Percentiles rank a stretch among this genome's conserved stretches.
phyloP scores from a whole-genome alignment of 2,113 vertebrate genomes.

The Bagarius yarrelli region DNA sequence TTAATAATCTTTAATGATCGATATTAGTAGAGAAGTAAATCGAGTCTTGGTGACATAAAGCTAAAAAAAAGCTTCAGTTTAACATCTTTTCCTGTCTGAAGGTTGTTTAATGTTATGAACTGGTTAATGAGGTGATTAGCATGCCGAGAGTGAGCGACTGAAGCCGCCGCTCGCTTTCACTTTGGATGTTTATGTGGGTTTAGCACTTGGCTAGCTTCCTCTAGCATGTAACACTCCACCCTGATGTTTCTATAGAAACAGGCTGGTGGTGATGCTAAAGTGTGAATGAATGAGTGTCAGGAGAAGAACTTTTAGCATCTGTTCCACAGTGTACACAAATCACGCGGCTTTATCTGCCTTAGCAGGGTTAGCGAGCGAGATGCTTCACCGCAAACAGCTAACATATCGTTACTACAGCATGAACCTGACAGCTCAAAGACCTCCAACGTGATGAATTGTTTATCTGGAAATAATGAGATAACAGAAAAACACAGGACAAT shows the following conservation, averaged over 20 bases:
- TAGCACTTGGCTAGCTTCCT: not conserved
- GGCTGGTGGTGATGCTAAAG: conserved; percentile 23
- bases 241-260: conserved; percentile 52
- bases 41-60: no score
- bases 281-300: conserved; percentile 18
- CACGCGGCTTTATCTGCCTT: not conserved
- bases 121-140: conserved; percentile 48
- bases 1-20: no score
- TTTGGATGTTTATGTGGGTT: conserved; percentile 17
- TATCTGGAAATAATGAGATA: no score
- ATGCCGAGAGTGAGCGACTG: conserved; percentile 30
- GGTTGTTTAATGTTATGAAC: conserved; percentile 49
- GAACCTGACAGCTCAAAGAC: no score
- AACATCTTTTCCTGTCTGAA: conserved; percentile 26
- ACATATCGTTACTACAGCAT: not conserved
- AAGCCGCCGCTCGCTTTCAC: not conserved
- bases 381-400: not conserved
- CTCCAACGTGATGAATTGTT: no score
- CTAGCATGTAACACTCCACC: conserved; percentile 14
- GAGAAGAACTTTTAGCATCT: conserved; percentile 36
- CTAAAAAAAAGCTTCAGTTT: no score
- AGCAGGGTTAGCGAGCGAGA: not conserved
- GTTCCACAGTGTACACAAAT: not conserved
- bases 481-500: no score
- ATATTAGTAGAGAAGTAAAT: no score